Base-by-base conservation (phyloP, 2,888 invertebrate genomes). In the Lampropteryx suffumata region DNA sequence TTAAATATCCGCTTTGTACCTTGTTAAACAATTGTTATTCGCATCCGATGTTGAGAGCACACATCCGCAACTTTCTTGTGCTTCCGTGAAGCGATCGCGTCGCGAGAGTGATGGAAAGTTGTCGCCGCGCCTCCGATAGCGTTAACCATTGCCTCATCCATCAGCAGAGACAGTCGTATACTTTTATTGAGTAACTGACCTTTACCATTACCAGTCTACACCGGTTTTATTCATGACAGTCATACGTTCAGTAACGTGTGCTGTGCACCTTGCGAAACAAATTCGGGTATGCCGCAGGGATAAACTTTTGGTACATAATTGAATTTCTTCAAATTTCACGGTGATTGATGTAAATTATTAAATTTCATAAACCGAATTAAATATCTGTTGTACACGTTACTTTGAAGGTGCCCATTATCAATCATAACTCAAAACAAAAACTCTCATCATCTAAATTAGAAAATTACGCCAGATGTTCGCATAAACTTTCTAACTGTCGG, bases 381-480 rank as follows among this genome's bases (percentile, higher is more conserved):
- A 17, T 17, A 4, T 17, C 36, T 33, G 17, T 30, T 33, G 10
- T 30, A 21, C n/a, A 8, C 7, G 12, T 17, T n/a, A 33, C 12
- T 29, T n/a, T 26, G 10, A 49, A 53, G 43, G 24, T 42, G 47
- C 30, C 32, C 33, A 56, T 57, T 61, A 55, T 53, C 55, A 58
- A 58, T 61, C 52, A 57, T 53, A 46, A 49, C 10, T 8, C 12
- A 13, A 60, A 69, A 69, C 65, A 72, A 70, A 72, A 71, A 66
- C 65, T 62, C 60, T 62, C 59, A 64, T 64, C 57, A 63, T 66
- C 65, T 65, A 67, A 78, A 77, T 75, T 77, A 78, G 73, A 78
- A 76, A 82, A 79, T 79, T 70, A 73, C 75, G 69, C 72, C 76
- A 76, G 77, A 77, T 78, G 79, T 77, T 81, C 82, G 73, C 74